These are phyloP conservation scores for Sinosuthora webbiana DNA, from an alignment of 2,113 vertebrate genomes.

Conservation along the genomic window DNA sequence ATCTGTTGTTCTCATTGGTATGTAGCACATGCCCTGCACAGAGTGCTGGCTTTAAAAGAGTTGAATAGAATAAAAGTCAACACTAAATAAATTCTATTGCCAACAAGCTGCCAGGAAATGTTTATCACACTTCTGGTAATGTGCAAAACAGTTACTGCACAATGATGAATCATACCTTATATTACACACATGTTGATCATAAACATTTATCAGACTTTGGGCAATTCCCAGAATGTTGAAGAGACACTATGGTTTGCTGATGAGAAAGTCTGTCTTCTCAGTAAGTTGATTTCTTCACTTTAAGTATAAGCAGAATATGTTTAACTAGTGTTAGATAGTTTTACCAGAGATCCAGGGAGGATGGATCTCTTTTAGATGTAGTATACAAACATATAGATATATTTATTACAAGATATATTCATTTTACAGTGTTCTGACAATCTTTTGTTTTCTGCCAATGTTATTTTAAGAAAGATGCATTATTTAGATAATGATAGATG, in stretches of 20 bases:
- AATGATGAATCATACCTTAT: constrained; percentile 42
- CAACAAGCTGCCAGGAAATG: constrained; percentile 10
- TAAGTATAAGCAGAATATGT: background rate
- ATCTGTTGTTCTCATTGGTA: background rate
- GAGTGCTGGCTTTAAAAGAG: background rate
- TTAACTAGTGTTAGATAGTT: background rate
- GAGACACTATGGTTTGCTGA: background rate
- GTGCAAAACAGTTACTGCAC: constrained; percentile 32
- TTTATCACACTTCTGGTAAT: constrained; percentile 48
- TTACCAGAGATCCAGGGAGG: background rate
- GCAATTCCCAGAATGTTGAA: background rate
- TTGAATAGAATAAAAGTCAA: constrained; percentile 26
- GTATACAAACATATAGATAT: background rate
- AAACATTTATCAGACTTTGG: constrained; percentile 29
- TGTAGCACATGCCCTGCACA: background rate
- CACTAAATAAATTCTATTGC: constrained; percentile 40
- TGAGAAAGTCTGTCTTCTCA: background rate
- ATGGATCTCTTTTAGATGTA: background rate
- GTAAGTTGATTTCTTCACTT: background rate
- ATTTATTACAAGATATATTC: accelerated
- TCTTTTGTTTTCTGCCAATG: background rate
- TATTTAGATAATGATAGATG: no score
- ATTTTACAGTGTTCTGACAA: background rate
- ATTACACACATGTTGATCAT: constrained; percentile 38
- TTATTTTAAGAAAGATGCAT: background rate